These are phyloP conservation scores for Leptestheria dahalacensis DNA, from an alignment of 1,140 invertebrate genomes.

Conservation along the genomic window DNA sequence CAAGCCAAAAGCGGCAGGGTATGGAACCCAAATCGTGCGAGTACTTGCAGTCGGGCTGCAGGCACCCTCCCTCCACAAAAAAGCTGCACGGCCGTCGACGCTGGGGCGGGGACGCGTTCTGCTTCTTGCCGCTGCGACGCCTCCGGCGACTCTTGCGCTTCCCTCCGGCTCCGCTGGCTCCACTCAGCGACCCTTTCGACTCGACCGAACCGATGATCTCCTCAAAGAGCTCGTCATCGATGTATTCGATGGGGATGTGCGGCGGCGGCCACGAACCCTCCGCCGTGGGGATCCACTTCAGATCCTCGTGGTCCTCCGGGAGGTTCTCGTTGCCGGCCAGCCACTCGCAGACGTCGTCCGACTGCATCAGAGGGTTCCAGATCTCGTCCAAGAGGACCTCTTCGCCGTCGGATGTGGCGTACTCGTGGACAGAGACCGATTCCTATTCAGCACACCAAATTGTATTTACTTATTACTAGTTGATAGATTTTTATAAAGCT, in stretches of 20 bases:
- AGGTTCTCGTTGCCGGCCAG: neutral
- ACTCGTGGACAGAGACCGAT: neutral
- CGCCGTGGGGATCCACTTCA: neutral
- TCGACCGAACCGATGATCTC: conserved; percentile 22
- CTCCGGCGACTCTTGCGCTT: conserved; percentile 15
- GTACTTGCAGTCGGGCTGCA: conserved; percentile 35
- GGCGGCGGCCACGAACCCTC: conserved; percentile 1
- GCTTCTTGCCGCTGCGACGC: conserved; percentile 6
- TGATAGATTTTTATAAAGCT: too few species aligned
- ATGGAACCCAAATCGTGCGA: conserved; percentile 36
- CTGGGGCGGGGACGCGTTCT: conserved; percentile 3
- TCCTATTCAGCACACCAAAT: neutral
- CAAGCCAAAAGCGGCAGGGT: conserved; percentile 30
- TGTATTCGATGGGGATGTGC: conserved; percentile 22
- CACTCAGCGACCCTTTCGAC: conserved; percentile 1
- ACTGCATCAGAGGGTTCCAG: conserved; percentile 2
- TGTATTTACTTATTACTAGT: neutral
- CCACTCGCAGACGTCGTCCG: conserved; percentile 13
- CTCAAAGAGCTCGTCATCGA: conserved; percentile 24
- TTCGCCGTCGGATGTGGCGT: neutral
- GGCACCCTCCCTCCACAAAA: conserved; percentile 36
- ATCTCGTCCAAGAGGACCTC: conserved; percentile 10
- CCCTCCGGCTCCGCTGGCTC: neutral
- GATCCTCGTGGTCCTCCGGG: conserved; percentile 6
- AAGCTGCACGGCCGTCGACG: conserved; percentile 31